These are phyloP conservation scores for Saccopteryx bilineata DNA, from an alignment of 2,113 vertebrate genomes.

Conservation along the genomic window DNA sequence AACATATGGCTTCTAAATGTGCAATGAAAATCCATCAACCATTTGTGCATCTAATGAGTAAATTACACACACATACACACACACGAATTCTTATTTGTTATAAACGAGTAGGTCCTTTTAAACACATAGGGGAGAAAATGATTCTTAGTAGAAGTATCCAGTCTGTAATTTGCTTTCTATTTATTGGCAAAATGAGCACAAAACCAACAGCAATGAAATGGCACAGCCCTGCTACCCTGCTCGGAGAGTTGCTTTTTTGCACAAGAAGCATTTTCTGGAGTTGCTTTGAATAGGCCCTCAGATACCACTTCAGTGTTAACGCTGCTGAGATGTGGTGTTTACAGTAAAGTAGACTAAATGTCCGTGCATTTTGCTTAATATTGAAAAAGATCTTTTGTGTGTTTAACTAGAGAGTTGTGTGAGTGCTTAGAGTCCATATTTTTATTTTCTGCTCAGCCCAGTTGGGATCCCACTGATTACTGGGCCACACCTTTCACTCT, in stretches of 20 bases:
- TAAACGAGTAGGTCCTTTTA: constrained; percentile 34
- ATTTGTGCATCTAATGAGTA: neutral
- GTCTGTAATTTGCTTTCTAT: constrained; percentile 59
- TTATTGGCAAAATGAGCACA: constrained; percentile 63
- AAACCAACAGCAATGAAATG: constrained; percentile 45
- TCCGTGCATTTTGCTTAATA: constrained; percentile 50
- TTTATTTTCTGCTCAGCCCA: neutral
- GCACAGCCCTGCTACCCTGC: constrained; percentile 21
- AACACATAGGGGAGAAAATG: neutral
- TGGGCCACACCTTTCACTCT: neutral
- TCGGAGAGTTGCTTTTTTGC: constrained; percentile 62
- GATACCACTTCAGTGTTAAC: constrained; percentile 69
- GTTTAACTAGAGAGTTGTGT: neutral
- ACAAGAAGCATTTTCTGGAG: constrained; percentile 70
- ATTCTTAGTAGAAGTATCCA: constrained; percentile 34
- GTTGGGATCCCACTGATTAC: neutral
- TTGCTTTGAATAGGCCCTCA: constrained; percentile 72
- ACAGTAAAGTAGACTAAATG: constrained; percentile 36
- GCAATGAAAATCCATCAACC: neutral
- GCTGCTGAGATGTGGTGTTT: constrained; percentile 58
- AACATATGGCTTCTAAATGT: neutral
- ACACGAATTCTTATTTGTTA: constrained; percentile 32
- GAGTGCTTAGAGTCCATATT: neutral
- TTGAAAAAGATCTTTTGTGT: constrained; percentile 56
- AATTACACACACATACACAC: neutral